Conservation (phyloP, 2,888 invertebrate genomes). For the Tachystola acroxantha region DNA sequence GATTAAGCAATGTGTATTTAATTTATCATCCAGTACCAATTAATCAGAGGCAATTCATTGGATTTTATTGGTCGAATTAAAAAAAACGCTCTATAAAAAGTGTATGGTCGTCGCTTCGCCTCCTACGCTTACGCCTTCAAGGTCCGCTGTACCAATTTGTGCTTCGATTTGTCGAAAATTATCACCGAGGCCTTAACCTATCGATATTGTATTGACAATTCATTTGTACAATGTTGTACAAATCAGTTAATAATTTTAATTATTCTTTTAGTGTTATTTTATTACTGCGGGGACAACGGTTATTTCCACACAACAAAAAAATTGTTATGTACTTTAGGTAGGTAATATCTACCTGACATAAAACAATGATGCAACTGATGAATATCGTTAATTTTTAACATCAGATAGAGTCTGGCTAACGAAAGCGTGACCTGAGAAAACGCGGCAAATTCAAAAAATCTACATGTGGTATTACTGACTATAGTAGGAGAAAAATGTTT, state of each 20-base stretch:
- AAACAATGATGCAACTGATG: too few species aligned
- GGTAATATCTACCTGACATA: too few species aligned
- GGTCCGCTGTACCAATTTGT: conserved; percentile 11
- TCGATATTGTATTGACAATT: neutral
- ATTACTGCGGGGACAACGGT: too few species aligned
- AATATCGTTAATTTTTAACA: too few species aligned
- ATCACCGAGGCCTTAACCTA: conserved; percentile 11
- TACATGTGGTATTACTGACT: too few species aligned
- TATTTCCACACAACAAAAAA: too few species aligned
- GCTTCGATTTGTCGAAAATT: conserved; percentile 10
- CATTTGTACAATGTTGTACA: neutral
- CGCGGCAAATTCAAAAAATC: too few species aligned
- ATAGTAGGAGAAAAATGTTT: too few species aligned
- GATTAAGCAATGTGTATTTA: neutral
- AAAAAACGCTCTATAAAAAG: conserved; percentile 8
- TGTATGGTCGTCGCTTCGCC: conserved; percentile 12
- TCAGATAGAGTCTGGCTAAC: too few species aligned
- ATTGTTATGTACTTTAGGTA: too few species aligned
- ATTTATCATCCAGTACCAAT: neutral
- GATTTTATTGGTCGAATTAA: neutral
- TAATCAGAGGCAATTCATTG: conserved; percentile 10
- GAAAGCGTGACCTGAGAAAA: too few species aligned
- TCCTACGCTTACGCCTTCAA: conserved; percentile 16
- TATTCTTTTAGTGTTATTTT: too few species aligned
- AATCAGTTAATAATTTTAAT: neutral